Base-by-base conservation (phyloP, 2,888 invertebrate genomes). In the Netelia virgata region DNA sequence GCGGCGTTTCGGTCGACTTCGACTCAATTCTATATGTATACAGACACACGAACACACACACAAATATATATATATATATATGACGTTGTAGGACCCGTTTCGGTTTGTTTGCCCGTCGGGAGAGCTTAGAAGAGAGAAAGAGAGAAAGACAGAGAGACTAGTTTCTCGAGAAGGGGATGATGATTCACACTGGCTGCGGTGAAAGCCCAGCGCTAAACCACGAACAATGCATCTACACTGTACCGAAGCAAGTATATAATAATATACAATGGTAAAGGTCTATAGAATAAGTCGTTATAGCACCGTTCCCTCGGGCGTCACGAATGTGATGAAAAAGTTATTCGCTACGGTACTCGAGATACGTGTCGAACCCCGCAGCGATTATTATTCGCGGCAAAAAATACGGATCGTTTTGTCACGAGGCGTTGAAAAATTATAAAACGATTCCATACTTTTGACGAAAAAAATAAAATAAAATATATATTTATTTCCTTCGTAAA, bases 141-240 rank as follows among this genome's bases (percentile, higher is more conserved):
- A 36, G 14, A 55, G 59, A 55, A 47, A 59, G 57, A 72, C 23
- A 72, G 20, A 59, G 69, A 76, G 53, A 63, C 20, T 61, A 14
- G 16, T 50, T 50, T 70, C 66, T 83, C 70, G 53, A 61, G 61
- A 72, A 81, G 76, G 83, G 83, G 84, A 84, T 84, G 83, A 83
- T 83, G 84, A 84, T 84, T 84, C 81, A 84, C 84, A 81, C 76
- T 81, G 76, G 80, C 63, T 57, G 64, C 14, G 72, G 72, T 73
- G 72, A 84, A 75, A 79, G 76, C 74, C 66, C 72, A 36, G 36
- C 84, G 36, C 76, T 70, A 76, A 84, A 83, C 72, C 68, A 63
- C 81, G 84, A 84, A 84, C 84, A 81, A 84, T 84, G 73, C 47
- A 61, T 20, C 28, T 9, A 50, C 18, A 55, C 41, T 74, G n/a